Evolutionary conservation across 2,113 vertebrate genomes (phyloP).

Genomic region (Cnemophilus loriae): DNA sequence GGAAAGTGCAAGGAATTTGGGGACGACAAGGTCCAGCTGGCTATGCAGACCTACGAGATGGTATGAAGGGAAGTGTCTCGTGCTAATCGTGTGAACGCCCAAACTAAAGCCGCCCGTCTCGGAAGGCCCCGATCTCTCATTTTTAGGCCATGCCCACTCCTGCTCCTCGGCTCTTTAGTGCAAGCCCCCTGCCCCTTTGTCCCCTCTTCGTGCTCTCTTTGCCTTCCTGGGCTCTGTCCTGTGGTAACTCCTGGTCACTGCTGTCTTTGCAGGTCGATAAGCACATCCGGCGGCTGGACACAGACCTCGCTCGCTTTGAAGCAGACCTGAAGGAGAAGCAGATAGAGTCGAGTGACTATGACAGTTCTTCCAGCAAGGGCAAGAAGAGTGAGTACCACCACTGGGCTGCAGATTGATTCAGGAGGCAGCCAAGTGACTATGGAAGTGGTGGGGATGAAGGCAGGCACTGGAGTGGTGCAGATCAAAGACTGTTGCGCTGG

Average conservation of each 20-base stretch:
- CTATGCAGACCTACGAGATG: constrained; percentile 99
- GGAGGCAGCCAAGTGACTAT: neutral
- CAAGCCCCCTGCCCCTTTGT: neutral
- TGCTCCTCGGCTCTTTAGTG: neutral
- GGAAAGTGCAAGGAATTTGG: constrained; percentile 97
- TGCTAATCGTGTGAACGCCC: neutral
- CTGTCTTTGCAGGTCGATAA: constrained; percentile 85
- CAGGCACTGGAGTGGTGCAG: constrained; percentile 48
- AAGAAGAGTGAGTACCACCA: constrained; percentile 87
- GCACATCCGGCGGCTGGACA: constrained; percentile 92
- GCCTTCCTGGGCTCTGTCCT: neutral
- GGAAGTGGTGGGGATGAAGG: constrained; percentile 55
- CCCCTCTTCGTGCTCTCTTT: neutral
- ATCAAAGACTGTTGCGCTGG: constrained; percentile 46
- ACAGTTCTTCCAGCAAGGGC: constrained; percentile 95
- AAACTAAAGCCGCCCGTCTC: neutral
- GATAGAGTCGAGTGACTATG: constrained; percentile 94
- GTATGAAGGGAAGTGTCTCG: constrained; percentile 69
- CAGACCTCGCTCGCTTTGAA: constrained; percentile 94
- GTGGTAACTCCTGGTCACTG: neutral
- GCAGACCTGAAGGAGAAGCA: constrained; percentile 97
- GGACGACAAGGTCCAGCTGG: constrained; percentile 97
- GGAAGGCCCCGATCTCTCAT: neutral
- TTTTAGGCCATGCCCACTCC: neutral
- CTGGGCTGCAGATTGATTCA: constrained; percentile 31